Evolutionary conservation across 2,797 vertebrate genomes (phyloP).

Genomic region (Fratercula arctica): DNA sequence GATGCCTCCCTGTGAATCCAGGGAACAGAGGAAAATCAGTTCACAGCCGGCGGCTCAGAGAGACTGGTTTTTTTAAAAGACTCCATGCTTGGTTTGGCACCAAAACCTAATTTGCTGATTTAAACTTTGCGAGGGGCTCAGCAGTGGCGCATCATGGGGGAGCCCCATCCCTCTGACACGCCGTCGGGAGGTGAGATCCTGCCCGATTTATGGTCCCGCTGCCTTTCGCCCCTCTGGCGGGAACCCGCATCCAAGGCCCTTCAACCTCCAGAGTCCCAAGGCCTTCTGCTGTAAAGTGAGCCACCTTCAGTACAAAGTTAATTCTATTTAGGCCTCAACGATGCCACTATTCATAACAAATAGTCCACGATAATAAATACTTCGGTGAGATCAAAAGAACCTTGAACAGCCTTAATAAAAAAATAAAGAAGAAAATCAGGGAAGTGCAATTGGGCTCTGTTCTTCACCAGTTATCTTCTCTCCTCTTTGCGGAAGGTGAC

Average conservation of each 20-base stretch:
- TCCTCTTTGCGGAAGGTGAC: neutral
- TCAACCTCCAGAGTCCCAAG: neutral
- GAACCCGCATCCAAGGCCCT: neutral
- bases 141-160: neutral
- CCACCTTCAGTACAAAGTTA: neutral
- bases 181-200: neutral
- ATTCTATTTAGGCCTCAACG: neutral
- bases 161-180: neutral
- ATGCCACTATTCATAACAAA: slow-evolving; percentile 10
- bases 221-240: neutral
- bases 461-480: neutral
- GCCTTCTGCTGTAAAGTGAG: neutral
- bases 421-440: neutral
- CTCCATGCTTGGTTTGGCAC: neutral
- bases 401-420: slow-evolving; percentile 24
- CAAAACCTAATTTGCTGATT: neutral
- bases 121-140: neutral
- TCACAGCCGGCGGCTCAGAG: neutral
- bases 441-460: neutral
- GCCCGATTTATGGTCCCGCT: neutral
- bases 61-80: neutral
- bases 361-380: slow-evolving; percentile 44
- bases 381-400: slow-evolving; percentile 39
- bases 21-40: neutral
- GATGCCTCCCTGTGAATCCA: neutral